A percentile compares a stretch with the other conserved stretches of the same genome.
phyloP scores from a whole-genome alignment of 1,140 invertebrate genomes.

The Gonatopus flavifemur region DNA sequence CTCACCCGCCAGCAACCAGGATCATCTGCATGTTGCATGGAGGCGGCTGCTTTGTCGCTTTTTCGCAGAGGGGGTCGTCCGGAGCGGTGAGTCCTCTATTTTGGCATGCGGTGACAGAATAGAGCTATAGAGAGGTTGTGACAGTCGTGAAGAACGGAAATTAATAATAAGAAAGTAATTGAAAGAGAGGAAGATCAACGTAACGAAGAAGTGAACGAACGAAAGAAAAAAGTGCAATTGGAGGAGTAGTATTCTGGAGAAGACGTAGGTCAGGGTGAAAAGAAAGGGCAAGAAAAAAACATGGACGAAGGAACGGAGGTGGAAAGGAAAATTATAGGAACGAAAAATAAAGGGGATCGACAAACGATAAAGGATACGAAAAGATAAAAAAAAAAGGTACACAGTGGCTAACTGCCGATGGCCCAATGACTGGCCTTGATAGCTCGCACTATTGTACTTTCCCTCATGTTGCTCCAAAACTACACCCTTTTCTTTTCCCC shows the following conservation, averaged over 20 bases:
- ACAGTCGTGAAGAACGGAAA: slow-evolving; percentile 3
- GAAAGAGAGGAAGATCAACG: too few species aligned
- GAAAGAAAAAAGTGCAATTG: slow-evolving; percentile 13
- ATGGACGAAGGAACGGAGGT: slow-evolving; percentile 13
- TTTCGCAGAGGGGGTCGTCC: slow-evolving; percentile 36
- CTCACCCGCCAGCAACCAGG: slow-evolving; percentile 58
- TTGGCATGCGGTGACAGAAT: slow-evolving; percentile 38
- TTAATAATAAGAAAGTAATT: neutral
- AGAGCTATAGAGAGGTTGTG: slow-evolving; percentile 35
- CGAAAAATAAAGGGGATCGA: neutral
- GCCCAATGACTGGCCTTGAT: slow-evolving; percentile 33
- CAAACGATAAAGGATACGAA: slow-evolving; percentile 12
- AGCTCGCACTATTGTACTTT: slow-evolving; percentile 36
- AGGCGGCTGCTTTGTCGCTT: slow-evolving; percentile 54
- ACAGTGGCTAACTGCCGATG: slow-evolving; percentile 37
- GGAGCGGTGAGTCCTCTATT: slow-evolving; percentile 37
- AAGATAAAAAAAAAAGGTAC: slow-evolving; percentile 32
- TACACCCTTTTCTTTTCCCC: too few species aligned
- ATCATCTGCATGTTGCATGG: slow-evolving; percentile 59
- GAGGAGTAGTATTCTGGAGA: neutral
- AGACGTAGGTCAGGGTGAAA: slow-evolving; percentile 7
- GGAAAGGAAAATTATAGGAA: neutral
- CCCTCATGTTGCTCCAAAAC: slow-evolving; percentile 40
- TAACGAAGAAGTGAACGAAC: slow-evolving; percentile 21
- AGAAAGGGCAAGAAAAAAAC: slow-evolving; percentile 9